Percentiles rank a stretch among this genome's conserved stretches.
Conservation (phyloP, 2,113 vertebrate species). For the Dasyurus viverrinus region DNA sequence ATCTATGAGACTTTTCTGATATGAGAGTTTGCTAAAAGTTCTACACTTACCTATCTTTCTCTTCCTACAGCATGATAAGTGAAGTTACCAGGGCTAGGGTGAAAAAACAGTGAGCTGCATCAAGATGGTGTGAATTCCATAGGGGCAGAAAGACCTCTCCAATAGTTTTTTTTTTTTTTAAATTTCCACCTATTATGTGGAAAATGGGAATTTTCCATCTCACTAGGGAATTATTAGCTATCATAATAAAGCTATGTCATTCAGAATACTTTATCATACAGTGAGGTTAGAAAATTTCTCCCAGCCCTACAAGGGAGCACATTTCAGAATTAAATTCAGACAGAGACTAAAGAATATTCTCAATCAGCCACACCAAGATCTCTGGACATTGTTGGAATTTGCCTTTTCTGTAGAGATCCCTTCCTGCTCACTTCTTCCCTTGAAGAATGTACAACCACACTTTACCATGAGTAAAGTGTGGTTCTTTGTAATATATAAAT, state of each 20-base stretch:
- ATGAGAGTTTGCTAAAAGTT: not conserved
- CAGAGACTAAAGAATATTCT: not conserved
- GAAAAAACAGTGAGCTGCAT: not conserved
- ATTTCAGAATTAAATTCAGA: not conserved
- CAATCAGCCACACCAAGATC: not conserved
- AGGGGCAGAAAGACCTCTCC: not conserved
- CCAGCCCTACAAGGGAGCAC: not conserved
- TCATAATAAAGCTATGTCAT: too few species aligned
- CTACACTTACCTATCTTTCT: not conserved
- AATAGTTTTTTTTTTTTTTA: not conserved
- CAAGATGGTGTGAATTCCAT: not conserved
- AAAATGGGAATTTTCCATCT: too few species aligned
- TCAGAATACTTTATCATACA: too few species aligned
- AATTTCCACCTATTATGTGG: not conserved
- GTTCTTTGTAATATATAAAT: not conserved
- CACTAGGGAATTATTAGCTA: too few species aligned
- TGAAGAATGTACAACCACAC: not conserved
- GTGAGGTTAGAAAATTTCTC: not conserved
- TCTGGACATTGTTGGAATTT: not conserved
- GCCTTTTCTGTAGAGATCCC: not conserved
- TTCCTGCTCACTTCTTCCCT: not conserved
- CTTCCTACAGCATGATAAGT: not conserved
- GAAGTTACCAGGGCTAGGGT: not conserved
- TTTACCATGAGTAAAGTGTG: not conserved
- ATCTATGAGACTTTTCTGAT: not conserved